Evolutionary conservation across 2,888 invertebrate species (phyloP), one percentile per base, ranked within the genome.

Genomic region (Cordilura impudica): DNA sequence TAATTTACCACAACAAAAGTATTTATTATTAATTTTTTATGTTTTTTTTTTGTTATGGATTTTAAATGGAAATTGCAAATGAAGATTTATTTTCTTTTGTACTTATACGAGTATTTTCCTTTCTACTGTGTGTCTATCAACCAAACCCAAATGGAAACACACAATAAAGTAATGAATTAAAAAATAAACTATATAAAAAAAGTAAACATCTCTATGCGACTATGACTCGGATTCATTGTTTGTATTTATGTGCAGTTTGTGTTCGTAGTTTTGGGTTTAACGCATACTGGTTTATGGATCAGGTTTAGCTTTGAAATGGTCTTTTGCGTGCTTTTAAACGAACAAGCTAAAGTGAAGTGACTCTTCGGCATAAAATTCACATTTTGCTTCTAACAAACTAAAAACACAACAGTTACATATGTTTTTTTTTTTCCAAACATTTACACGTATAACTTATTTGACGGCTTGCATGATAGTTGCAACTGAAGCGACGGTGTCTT

Each of bases 271-370:
- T 76, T 53, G 56, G 49, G n/a, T 56, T 78, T 43, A 69, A 45
- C 58, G 23, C 39, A 66, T 66, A 79, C 79, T 49, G 61, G 79
- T 79, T 79, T 75, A 56, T 67, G 49, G 49, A 79, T 71, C 79
- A 71, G 74, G 74, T 79, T 79, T 79, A 31, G 45, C 18, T 56
- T 67, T 18, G 60, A 63, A 45, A 67, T 54, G 53, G 18, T 60
- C 2, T 66, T 69, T 47, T 65, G 65, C 58, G 58, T 69, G 65
- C 14, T 51, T 63, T 18, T 66, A 26, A 49, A 14, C n/a, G 43
- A 67, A 53, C 45, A 69, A 49, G 19, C 56, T 58, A 69, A 35
- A 56, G 4, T 12, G 49, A 51, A 67, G 23, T 60, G 14, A 19
- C 47, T 61, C 29, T 74, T 35, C 54, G 47, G 39, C 18, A 49